Evolutionary conservation across 2,888 invertebrate genomes (phyloP).

Genomic region (Polylopha cassiicola): DNA sequence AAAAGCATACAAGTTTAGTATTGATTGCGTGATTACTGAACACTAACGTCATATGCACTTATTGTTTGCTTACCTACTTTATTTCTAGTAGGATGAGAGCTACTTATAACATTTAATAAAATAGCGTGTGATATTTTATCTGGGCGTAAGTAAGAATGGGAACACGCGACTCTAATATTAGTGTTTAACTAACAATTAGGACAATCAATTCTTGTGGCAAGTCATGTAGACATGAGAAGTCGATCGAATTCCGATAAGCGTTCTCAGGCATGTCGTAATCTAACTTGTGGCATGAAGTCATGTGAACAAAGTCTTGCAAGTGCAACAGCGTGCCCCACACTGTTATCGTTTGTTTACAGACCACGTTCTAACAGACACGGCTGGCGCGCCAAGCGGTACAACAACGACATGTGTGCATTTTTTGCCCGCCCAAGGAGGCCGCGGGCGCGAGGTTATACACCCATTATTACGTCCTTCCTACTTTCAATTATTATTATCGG

Average conservation of each 20-base stretch:
- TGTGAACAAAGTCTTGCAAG: conserved; percentile 51
- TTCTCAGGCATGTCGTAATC: conserved; percentile 46
- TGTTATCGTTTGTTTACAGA: conserved; percentile 58
- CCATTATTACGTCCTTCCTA: conserved; percentile 78
- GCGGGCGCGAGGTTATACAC: conserved; percentile 77
- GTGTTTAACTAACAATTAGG: neutral
- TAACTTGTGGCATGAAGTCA: conserved; percentile 40
- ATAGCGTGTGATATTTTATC: no score
- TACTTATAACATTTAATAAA: no score
- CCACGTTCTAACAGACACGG: conserved; percentile 45
- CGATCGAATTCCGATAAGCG: conserved; percentile 44
- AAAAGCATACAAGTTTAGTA: no score
- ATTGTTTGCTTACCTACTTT: no score
- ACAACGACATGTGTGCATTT: conserved; percentile 75
- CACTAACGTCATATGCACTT: no score
- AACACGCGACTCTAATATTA: no score
- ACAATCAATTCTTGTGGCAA: neutral
- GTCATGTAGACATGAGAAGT: conserved; percentile 26
- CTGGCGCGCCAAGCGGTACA: conserved; percentile 48
- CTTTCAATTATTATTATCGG: conserved; percentile 78
- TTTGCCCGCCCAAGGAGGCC: conserved; percentile 78
- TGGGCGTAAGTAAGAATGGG: no score
- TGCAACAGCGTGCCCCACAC: conserved; percentile 34
- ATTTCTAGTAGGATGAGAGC: no score
- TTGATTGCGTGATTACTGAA: no score